These are phyloP conservation scores for Pachycephala philippinensis DNA, from an alignment of 2,113 vertebrate species.

Conservation along the genomic window DNA sequence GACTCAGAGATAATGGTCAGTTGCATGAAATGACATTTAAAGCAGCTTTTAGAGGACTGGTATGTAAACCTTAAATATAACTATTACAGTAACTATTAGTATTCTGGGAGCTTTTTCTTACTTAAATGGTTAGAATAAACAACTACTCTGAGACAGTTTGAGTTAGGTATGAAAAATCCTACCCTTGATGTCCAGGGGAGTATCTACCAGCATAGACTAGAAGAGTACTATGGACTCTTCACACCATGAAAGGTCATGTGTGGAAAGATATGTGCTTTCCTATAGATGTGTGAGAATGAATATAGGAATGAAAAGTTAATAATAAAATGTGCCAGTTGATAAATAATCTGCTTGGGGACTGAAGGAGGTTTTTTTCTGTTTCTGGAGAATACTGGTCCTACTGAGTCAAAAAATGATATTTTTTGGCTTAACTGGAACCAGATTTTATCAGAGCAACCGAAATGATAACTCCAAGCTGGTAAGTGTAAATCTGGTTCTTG, in stretches of 20 bases:
- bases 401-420: background rate
- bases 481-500: background rate
- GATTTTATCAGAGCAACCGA: background rate
- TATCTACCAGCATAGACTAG: background rate
- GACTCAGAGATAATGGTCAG: constrained; percentile 37
- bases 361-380: background rate
- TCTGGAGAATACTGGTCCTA: background rate
- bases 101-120: background rate
- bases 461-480: background rate
- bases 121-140: background rate
- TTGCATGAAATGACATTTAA: constrained; percentile 1
- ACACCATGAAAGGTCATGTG: background rate
- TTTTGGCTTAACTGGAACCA: background rate
- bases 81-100: background rate
- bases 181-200: background rate
- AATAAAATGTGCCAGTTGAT: background rate
- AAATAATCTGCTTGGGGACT: background rate
- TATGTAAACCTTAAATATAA: background rate
- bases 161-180: background rate
- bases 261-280: background rate
- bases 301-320: background rate
- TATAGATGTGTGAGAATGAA: background rate
- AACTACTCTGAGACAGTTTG: background rate
- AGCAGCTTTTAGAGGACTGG: background rate
- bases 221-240: background rate